Evolutionary conservation across 2,888 invertebrate species (phyloP), one percentile per base, ranked within the genome.

Genomic region (Eupeodes luniger): DNA sequence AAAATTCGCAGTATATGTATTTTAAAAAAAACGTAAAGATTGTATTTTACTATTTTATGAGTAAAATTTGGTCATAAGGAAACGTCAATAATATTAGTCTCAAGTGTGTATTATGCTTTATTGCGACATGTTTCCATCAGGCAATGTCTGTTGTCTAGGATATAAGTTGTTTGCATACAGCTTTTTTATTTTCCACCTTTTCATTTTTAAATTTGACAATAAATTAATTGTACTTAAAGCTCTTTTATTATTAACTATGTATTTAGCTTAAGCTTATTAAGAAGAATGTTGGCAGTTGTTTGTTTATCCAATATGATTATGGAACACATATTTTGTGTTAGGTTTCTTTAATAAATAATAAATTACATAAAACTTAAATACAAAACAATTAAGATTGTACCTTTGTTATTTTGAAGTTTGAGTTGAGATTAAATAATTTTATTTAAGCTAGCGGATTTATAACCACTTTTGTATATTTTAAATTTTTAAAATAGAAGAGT

Each of bases 191-290:
- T 83, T 67, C 16, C 47, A 36, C 69, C 51, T 61, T 1, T 69
- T 76, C 12, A 70, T 57, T 16, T 77, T 81, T 81, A 72, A 81
- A 80, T 87, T 85, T 69, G 87, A 88, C 87, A 88, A 88, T 88
- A 88, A 88, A 88, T 77, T 72, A 67, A 77, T 69, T 66, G 62
- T 78, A 74, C 53, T 74, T 62, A 27, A 78, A 69, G n/a, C 14
- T 72, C 34, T 76, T 44, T 76, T 34, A 34, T 83, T 64, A 75
- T 72, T 57, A 74, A 69, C 61, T 62, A 83, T 74, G 57, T 70
- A 83, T 64, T 76, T 64, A 79, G 79, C 44, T 76, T 59, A 64
- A 72, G 51, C 59, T 36, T 64, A 77, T 72, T 81, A 51, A 67
- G n/a, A 44, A 66, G 19, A 66, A 51, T 19, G 66, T 81, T 40